Conservation (phyloP, 2,797 vertebrate species). For the Ceryle rudis region DNA sequence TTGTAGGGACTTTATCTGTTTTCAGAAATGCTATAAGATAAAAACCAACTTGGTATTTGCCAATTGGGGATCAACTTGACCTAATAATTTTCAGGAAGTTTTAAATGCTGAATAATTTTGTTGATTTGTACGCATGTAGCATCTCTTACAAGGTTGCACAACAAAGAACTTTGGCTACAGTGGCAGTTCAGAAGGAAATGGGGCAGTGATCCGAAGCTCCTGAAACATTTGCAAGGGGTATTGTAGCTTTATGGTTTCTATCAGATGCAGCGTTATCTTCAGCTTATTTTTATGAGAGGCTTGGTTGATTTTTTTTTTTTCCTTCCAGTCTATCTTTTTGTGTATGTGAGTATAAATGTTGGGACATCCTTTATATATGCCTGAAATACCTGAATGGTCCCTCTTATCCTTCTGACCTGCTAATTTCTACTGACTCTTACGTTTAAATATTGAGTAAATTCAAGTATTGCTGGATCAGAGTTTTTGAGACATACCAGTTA, state of each 20-base stretch:
- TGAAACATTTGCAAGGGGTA: background rate
- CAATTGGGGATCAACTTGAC: background rate
- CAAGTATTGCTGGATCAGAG: background rate
- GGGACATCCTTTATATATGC: background rate
- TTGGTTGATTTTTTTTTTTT: background rate
- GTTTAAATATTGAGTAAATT: background rate
- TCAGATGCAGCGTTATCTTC: background rate
- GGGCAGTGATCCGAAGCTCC: background rate
- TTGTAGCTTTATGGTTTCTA: background rate
- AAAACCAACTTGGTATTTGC: background rate
- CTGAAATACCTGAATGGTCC: background rate
- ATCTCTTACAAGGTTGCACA: background rate
- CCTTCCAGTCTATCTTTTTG: background rate
- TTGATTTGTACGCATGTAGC: fast-evolving
- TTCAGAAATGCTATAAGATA: background rate
- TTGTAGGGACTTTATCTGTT: background rate
- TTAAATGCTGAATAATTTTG: background rate
- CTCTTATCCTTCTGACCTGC: background rate
- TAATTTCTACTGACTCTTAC: background rate
- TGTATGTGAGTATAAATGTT: background rate
- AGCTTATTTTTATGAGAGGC: background rate
- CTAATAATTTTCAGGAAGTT: background rate
- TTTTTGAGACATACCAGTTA: background rate
- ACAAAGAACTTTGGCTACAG: background rate
- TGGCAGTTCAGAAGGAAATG: background rate